Evolutionary conservation across 2,113 vertebrate species (phyloP).

Genomic region (Xyliphius kryptos): DNA sequence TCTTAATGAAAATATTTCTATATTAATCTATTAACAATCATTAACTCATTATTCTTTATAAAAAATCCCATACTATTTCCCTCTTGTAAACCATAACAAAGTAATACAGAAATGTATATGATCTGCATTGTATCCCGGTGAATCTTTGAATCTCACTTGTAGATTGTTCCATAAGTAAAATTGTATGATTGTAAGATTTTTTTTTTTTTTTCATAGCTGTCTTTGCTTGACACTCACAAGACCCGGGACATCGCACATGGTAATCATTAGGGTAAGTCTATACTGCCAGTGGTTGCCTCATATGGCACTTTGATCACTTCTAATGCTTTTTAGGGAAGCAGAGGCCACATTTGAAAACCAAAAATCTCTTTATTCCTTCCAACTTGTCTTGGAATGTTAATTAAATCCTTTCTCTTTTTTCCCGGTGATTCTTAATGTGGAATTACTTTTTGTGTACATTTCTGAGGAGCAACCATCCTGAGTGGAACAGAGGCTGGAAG

Average conservation of each 20-base stretch:
- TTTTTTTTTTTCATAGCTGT: slow-evolving; percentile 26
- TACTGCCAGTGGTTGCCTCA: slow-evolving; percentile 20
- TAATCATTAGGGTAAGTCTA: slow-evolving; percentile 43
- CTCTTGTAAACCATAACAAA: too few species aligned
- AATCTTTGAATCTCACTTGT: too few species aligned
- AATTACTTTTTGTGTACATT: slow-evolving; percentile 38
- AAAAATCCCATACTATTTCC: too few species aligned
- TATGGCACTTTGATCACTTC: slow-evolving; percentile 38
- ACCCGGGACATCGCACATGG: slow-evolving; percentile 40
- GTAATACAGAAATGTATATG: too few species aligned
- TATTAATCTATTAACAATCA: too few species aligned
- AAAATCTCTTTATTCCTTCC: slow-evolving; percentile 29
- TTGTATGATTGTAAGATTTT: slow-evolving; percentile 8
- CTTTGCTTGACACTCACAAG: slow-evolving; percentile 21
- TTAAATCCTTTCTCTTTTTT: slow-evolving; percentile 40
- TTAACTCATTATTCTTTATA: too few species aligned
- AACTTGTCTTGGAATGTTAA: slow-evolving; percentile 42
- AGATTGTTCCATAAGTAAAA: too few species aligned
- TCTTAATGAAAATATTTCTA: too few species aligned
- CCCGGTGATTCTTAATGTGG: slow-evolving; percentile 28
- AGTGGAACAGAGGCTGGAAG: slow-evolving; percentile 17
- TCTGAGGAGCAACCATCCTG: slow-evolving; percentile 22
- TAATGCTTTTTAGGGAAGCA: slow-evolving; percentile 43
- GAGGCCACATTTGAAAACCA: slow-evolving; percentile 30
- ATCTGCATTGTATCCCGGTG: too few species aligned